Base-by-base conservation (phyloP, 2,113 vertebrate species). In the Ascaphus truei region DNA sequence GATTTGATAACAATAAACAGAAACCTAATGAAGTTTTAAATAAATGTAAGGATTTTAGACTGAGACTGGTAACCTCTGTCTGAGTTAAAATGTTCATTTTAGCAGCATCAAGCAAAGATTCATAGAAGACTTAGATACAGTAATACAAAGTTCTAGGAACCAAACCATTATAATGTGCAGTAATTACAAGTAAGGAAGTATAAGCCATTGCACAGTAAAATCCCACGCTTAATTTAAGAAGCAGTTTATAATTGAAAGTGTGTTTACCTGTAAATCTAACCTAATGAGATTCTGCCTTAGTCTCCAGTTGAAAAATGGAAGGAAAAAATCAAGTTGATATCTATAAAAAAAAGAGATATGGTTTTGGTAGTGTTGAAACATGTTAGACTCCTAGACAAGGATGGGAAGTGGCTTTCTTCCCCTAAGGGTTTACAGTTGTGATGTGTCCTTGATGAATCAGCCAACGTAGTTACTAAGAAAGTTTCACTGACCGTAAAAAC, bases 241-340 rank as follows among this genome's bases (percentile, higher is more conserved):
- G 64, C 80, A 88, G 83, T 81, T 88, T 81, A 85, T 81, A 87
- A 87, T 71, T 64, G 37, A 84, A 89, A 89, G 77, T 69, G 16
- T 75, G 56, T 85, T 92, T 90, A 92, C 89, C 90, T 90, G 86
- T 78, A 82, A 80, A 81, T 83, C 80, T 89, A 91, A 87, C 83
- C 82, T 89, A 86, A 80, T 62, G 78, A 82, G 86, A 76, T 62
- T 88, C 80, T 89, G 80, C 77, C 78, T 87, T 85, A 83, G 87
- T 82, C 83, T 88, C 80, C 89, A 68, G 83, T 71, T 85, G 86
- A 80, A 84, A 22, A 89, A 79, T 81, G 83, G 83, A 85, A 87
- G 71, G 75, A 81, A 86, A 79, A 83, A 86, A 80, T 68, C 80
- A 83, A 80, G 78, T 75, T 57, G 75, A 78, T 85, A 75, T 79